Evolutionary conservation across 2,113 vertebrate species (phyloP), one percentile per base, ranked within the genome.

Genomic region (Xenopus borealis): DNA sequence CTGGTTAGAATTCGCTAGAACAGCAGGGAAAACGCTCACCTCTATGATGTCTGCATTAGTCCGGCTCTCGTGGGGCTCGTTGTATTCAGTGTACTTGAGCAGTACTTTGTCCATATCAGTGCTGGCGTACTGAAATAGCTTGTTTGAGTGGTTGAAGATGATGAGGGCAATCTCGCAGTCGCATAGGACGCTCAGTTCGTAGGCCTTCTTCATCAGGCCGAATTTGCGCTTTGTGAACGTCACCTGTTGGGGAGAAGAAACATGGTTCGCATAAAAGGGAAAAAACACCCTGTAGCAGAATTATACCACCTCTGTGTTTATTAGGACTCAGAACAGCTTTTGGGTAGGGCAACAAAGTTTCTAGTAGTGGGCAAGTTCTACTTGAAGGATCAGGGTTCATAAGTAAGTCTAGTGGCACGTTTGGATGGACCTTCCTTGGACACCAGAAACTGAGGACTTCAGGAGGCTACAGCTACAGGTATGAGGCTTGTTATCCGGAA

Each of bases 171-270:
- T 89, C 83, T 91, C 85, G 0, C 86, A 91, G 86, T 90, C 85
- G 0, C 85, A 87, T 0, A 87, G 81, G 47, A 88, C 88, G 0
- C 97, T 99, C 87, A 99, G 89, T 88, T 99, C 97, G 0, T 99
- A 98, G 0, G 97, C 97, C 73, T 98, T 99, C 90, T 99, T 99
- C 97, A 99, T 99, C 88, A 99, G 82, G n/a, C 97, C 97, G 0
- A 99, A 99, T 84, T 99, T 99, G 16, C 97, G 83, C 79, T 90
- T 89, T 62, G 89, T 91, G 88, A 90, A 92, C 0, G 90, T 92
- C 79, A 92, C 89, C 89, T 91, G 83, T 0, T 66, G 17, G 17
- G 53, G 8, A 70, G 10, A n/a, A 64, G 75, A 64, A 12, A 53
- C 4, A 58, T n/a, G n/a, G 2, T 7, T 3, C 3, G 1, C 2